Conservation (phyloP, 2,797 vertebrate genomes). For the Hippopotamyrus pictus region DNA sequence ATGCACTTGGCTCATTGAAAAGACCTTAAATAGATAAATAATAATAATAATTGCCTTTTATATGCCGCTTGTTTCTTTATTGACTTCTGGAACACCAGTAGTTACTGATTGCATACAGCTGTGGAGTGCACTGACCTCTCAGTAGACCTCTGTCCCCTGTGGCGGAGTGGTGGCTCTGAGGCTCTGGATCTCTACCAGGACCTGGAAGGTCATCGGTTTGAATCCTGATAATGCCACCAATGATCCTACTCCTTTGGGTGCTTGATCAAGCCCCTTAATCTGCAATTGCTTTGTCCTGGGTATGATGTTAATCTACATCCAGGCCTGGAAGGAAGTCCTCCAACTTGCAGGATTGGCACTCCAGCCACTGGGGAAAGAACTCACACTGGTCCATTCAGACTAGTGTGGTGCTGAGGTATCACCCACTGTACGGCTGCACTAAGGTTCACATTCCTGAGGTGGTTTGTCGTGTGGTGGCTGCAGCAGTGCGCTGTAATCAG, state of each 20-base stretch:
- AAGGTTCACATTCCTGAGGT: background rate
- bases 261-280: background rate
- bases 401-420: background rate
- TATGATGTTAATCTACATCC: background rate
- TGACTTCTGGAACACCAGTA: background rate
- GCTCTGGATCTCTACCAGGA: background rate
- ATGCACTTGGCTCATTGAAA: background rate
- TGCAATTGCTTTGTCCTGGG: background rate
- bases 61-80: background rate
- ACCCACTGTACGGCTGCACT: background rate
- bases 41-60: background rate
- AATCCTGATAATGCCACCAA: background rate
- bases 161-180: background rate
- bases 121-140: background rate
- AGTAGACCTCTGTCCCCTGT: background rate
- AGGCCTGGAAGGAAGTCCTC: background rate
- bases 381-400: background rate
- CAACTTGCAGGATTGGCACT: background rate
- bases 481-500: background rate
- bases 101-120: background rate
- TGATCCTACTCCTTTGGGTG: background rate
- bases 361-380: background rate
- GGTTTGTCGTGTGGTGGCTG: background rate
- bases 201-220: background rate
- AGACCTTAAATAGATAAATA: slow-evolving; percentile 2